Evolutionary conservation across 92 coral and sea anemone species (phyloP).

Genomic region (Diadumene lineata): DNA sequence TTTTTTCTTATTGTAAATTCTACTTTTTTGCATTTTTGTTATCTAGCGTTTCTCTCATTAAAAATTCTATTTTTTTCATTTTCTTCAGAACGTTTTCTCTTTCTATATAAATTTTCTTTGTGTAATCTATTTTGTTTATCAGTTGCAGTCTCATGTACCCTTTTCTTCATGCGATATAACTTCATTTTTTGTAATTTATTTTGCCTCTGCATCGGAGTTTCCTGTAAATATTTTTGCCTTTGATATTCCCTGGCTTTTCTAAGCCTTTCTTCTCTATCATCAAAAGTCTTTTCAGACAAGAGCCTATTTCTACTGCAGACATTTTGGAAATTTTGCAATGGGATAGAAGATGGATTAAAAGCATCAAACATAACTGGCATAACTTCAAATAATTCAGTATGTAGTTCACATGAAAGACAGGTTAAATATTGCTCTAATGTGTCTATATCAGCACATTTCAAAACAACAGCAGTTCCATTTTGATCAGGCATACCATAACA

Average conservation of each 20-base stretch:
- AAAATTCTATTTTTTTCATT: background rate
- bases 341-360: background rate
- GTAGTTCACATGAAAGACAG: slow-evolving; percentile 51
- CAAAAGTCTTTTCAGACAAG: background rate
- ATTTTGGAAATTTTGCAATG: slow-evolving; percentile 16
- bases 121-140: slow-evolving; percentile 26
- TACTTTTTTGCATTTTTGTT: background rate
- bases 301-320: slow-evolving; percentile 23
- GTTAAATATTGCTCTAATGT: slow-evolving; percentile 51
- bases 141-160: slow-evolving; percentile 27
- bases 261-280: slow-evolving; percentile 33
- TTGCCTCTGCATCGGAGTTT: slow-evolving; percentile 57
- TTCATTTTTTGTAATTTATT: slow-evolving; percentile 39
- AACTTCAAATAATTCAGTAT: slow-evolving; percentile 57
- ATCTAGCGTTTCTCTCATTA: background rate
- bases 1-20: background rate
- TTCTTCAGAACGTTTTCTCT: background rate
- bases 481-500: slow-evolving; percentile 63
- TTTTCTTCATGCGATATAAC: slow-evolving; percentile 28
- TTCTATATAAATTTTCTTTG: background rate
- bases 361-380: slow-evolving; percentile 43
- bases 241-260: slow-evolving; percentile 36
- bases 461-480: slow-evolving; percentile 69
- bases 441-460: slow-evolving; percentile 62
- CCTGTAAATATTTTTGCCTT: slow-evolving; percentile 17